Conservation (phyloP, 2,888 invertebrate species). For the Nemotelus nigrinus region DNA sequence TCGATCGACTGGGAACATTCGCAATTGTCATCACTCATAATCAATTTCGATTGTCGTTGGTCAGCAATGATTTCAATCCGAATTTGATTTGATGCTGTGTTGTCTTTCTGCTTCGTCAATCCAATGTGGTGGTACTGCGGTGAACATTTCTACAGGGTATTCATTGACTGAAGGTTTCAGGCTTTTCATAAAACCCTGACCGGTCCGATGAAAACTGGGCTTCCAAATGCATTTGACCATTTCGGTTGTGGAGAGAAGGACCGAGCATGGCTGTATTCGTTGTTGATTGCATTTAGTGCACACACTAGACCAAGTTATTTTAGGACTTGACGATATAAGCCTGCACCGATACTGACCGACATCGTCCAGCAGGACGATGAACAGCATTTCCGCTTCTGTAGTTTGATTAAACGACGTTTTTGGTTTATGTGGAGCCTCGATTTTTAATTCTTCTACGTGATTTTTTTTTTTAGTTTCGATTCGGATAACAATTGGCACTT, state of each 20-base stretch:
- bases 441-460: neutral
- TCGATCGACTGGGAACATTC: neutral
- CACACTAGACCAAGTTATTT: conserved; percentile 17
- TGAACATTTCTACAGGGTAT: neutral
- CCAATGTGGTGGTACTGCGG: neutral
- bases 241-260: neutral
- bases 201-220: conserved; percentile 8
- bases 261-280: neutral
- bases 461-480: neutral
- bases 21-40: conserved; percentile 41
- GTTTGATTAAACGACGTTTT: conserved; percentile 35
- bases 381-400: conserved; percentile 19
- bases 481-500: conserved; percentile 6
- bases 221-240: neutral
- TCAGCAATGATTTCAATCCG: conserved; percentile 37
- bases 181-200: conserved; percentile 4
- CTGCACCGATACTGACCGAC: neutral
- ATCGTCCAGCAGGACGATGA: neutral
- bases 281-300: conserved; percentile 10
- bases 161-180: neutral
- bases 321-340: conserved; percentile 20
- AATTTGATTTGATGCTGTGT: conserved; percentile 35
- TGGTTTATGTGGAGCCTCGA: neutral
- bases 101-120: conserved; percentile 25
- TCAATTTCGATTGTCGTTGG: conserved; percentile 43